These are phyloP conservation scores for Pyralis farinalis DNA, from an alignment of 2,888 invertebrate species.

Conservation along the genomic window DNA sequence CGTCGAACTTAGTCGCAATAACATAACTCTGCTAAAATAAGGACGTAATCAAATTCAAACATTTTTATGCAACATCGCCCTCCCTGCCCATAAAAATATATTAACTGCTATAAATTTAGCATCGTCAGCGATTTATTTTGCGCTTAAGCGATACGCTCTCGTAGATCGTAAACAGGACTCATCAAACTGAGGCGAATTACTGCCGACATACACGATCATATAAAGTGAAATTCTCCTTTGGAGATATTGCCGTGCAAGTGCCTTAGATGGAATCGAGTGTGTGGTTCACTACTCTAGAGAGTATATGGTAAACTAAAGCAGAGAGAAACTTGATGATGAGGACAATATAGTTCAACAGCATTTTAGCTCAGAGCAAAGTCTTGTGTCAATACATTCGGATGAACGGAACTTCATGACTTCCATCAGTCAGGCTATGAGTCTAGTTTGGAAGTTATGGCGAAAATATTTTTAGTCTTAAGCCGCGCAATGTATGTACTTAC, in stretches of 20 bases:
- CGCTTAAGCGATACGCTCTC: constrained; percentile 58
- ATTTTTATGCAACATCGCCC: constrained; percentile 39
- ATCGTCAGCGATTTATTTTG: constrained; percentile 69
- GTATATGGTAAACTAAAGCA: too few relatives aligned
- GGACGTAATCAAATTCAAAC: constrained; percentile 43
- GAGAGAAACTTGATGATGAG: too few relatives aligned
- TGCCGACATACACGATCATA: constrained; percentile 49
- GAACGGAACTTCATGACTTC: too few relatives aligned
- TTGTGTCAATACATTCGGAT: too few relatives aligned
- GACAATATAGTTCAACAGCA: too few relatives aligned
- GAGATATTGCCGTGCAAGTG: not conserved
- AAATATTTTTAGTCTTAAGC: too few relatives aligned
- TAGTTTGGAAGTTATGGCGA: too few relatives aligned
- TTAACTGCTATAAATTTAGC: constrained; percentile 68
- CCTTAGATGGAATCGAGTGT: not conserved
- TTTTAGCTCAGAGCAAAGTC: too few relatives aligned
- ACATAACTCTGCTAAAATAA: not conserved
- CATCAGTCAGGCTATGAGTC: too few relatives aligned
- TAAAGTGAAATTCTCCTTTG: constrained; percentile 35
- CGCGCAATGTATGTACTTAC: too few relatives aligned
- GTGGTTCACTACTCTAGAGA: not conserved
- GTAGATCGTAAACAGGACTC: constrained; percentile 63
- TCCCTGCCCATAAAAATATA: constrained; percentile 63
- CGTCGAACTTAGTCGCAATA: constrained; percentile 1
- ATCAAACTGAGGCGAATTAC: constrained; percentile 55